These are phyloP conservation scores for Ascaphus truei DNA, from an alignment of 2,113 vertebrate genomes.

Conservation along the genomic window DNA sequence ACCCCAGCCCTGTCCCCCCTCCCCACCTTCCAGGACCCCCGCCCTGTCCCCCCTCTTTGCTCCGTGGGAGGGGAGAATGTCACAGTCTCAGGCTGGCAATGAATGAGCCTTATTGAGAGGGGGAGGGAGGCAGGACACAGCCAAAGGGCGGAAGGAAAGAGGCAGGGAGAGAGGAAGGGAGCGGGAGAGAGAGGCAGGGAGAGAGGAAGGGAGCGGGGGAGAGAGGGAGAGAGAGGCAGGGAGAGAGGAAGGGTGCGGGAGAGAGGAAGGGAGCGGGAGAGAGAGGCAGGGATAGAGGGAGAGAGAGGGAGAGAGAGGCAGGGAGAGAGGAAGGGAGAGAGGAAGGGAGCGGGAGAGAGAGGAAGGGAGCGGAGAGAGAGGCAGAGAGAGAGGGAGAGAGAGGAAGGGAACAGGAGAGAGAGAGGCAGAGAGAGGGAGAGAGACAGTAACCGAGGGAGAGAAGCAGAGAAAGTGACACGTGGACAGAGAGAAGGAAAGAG, in stretches of 20 bases:
- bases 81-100: not conserved
- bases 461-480: not conserved
- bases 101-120: slow-evolving; percentile 8
- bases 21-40: too few relatives aligned
- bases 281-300: too few relatives aligned
- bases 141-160: slow-evolving; percentile 8
- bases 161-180: not conserved
- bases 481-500: not conserved
- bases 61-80: too few relatives aligned
- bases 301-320: slow-evolving; percentile 2
- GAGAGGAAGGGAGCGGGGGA: not conserved
- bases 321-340: not conserved
- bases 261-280: too few relatives aligned
- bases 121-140: not conserved
- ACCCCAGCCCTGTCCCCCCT: too few relatives aligned
- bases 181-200: not conserved
- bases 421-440: too few relatives aligned
- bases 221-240: too few relatives aligned
- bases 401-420: not conserved
- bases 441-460: too few relatives aligned
- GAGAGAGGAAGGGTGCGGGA: too few relatives aligned
- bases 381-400: not conserved
- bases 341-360: not conserved
- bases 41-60: too few relatives aligned
- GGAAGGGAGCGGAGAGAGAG: not conserved